Evolutionary conservation across 2,113 vertebrate genomes (phyloP).

Genomic region (Seriola dumerili): DNA sequence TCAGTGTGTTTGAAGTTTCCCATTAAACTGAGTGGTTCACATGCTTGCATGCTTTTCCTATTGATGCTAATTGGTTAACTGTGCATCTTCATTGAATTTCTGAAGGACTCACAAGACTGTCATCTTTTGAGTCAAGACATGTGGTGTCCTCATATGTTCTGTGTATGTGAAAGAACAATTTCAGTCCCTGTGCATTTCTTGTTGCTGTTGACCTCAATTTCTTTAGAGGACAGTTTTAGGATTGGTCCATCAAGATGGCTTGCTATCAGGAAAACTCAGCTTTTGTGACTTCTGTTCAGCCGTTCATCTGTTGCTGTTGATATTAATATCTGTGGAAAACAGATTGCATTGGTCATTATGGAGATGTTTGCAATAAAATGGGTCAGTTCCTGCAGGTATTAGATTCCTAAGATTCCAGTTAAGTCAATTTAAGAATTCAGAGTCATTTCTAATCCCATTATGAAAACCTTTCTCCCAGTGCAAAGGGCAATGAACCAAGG

Average conservation of each 20-base stretch:
- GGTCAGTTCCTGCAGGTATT: neutral
- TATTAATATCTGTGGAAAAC: neutral
- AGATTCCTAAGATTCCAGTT: neutral
- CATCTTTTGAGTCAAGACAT: neutral
- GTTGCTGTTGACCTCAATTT: neutral
- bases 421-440: neutral
- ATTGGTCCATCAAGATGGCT: neutral
- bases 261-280: neutral
- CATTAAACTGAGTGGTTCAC: conserved; percentile 40
- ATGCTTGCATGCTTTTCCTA: conserved; percentile 60
- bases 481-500: neutral
- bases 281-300: neutral
- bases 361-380: neutral
- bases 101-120: conserved; percentile 35
- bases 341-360: neutral
- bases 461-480: neutral
- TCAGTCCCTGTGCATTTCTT: neutral
- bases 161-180: neutral
- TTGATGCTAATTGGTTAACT: conserved; percentile 62
- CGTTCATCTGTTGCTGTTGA: neutral
- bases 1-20: conserved; percentile 36
- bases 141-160: conserved; percentile 17
- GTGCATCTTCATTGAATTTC: conserved; percentile 48
- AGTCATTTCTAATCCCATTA: neutral
- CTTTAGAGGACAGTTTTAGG: neutral